A percentile compares a stretch with the other conserved stretches of the same genome.
Evolutionary conservation across 2,113 vertebrate species (phyloP).

Genomic region (Trinectes maculatus): DNA sequence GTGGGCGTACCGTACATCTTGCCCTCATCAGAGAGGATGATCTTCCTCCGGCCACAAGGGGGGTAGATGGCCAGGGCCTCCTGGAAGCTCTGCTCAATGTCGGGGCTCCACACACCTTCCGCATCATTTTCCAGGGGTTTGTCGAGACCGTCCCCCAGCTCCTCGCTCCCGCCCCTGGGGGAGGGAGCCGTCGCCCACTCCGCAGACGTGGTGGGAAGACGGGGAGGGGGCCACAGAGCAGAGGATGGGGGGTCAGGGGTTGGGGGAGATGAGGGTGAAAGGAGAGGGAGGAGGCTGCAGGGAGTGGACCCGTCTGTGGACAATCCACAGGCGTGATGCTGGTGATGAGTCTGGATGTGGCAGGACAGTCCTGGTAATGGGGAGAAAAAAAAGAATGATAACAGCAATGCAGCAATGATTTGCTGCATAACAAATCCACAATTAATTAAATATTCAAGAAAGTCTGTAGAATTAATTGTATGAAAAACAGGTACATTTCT

Average conservation of each 20-base stretch:
- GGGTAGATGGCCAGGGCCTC: conserved; percentile 90
- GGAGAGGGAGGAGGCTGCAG: conserved; percentile 4
- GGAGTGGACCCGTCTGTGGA: background rate
- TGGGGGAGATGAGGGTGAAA: conserved; percentile 4
- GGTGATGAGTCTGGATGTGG: conserved; percentile 31
- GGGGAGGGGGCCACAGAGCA: conserved; percentile 43
- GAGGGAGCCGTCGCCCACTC: conserved; percentile 91
- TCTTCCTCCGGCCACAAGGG: conserved; percentile 88
- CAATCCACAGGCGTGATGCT: conserved; percentile 44
- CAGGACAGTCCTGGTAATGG: conserved; percentile 21
- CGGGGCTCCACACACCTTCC: conserved; percentile 97
- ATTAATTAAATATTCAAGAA: too few species aligned
- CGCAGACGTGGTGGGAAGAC: conserved; percentile 82
- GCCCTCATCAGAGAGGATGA: conserved; percentile 91
- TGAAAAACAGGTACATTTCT: too few species aligned
- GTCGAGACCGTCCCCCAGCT: conserved; percentile 90
- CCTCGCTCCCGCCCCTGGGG: conserved; percentile 91
- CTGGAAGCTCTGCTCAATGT: conserved; percentile 98
- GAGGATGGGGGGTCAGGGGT: conserved; percentile 15
- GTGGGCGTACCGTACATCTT: conserved; percentile 93
- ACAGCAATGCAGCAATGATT: background rate
- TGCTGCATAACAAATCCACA: background rate
- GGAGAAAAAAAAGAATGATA: background rate
- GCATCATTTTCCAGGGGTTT: conserved; percentile 98
- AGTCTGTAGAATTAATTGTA: too few species aligned